These are phyloP conservation scores for Matsumurasca onukii DNA, from an alignment of 1,140 invertebrate genomes.

Conservation along the genomic window DNA sequence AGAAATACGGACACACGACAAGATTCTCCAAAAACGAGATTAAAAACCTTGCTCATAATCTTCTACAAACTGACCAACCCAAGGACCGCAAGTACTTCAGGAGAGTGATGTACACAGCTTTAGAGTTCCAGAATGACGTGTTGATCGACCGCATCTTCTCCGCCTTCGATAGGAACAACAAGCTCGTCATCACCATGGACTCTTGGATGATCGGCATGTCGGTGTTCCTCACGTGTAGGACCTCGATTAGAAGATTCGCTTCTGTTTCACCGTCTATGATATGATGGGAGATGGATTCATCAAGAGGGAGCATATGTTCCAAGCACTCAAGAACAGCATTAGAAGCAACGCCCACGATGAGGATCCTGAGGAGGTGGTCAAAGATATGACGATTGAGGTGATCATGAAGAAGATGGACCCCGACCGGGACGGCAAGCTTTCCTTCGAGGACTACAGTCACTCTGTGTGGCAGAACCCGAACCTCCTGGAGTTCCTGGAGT, in stretches of 20 bases:
- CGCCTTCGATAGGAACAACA: constrained; percentile 50
- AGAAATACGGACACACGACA: constrained; percentile 45
- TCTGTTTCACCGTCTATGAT: constrained; percentile 58
- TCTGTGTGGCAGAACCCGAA: constrained; percentile 65
- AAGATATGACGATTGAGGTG: constrained; percentile 85
- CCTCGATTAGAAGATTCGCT: constrained; percentile 62
- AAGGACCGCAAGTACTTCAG: constrained; percentile 59
- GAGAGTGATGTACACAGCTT: constrained; percentile 66
- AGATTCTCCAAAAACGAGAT: constrained; percentile 52
- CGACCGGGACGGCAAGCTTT: constrained; percentile 77
- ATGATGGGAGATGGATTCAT: constrained; percentile 15
- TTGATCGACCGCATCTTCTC: constrained; percentile 62
- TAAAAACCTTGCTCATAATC: constrained; percentile 50
- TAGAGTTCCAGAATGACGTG: constrained; percentile 72
- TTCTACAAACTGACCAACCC: constrained; percentile 47
- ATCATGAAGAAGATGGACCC: constrained; percentile 73
- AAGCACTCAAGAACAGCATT: constrained; percentile 50
- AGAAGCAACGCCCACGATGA: constrained; percentile 48
- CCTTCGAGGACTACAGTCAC: constrained; percentile 67
- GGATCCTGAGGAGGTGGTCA: constrained; percentile 56
- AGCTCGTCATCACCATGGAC: constrained; percentile 56
- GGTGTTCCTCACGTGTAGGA: constrained; percentile 64
- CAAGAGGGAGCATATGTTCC: constrained; percentile 51
- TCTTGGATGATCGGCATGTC: constrained; percentile 68
- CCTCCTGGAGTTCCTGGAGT: constrained; percentile 75